phyloP scores from a whole-genome alignment of 2,888 invertebrate species.

The Clunio marinus region DNA sequence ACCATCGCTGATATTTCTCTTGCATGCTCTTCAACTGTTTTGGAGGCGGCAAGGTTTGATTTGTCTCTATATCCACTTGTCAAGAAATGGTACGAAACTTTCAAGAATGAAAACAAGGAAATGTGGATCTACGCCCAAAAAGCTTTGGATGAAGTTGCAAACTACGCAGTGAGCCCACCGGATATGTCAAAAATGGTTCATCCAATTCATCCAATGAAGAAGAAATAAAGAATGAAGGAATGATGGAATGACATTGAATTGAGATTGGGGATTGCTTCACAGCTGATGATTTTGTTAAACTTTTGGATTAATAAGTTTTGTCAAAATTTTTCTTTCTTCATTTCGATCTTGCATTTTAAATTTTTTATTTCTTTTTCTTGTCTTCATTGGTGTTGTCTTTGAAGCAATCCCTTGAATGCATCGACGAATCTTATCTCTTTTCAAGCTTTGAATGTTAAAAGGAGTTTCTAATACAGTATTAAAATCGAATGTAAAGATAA shows the following conservation, averaged over 20 bases:
- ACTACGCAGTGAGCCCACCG: conserved; percentile 68
- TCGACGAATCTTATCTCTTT: too few relatives aligned
- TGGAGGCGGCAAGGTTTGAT: conserved; percentile 67
- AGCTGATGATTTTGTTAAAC: too few relatives aligned
- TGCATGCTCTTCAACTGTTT: conserved; percentile 65
- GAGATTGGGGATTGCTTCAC: background rate
- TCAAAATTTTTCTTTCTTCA: too few relatives aligned
- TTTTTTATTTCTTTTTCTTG: too few relatives aligned
- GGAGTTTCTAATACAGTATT: too few relatives aligned
- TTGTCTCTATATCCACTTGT: conserved; percentile 58
- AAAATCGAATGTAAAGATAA: too few relatives aligned
- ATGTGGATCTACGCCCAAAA: conserved; percentile 65
- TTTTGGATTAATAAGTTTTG: too few relatives aligned
- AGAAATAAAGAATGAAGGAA: conserved; percentile 43
- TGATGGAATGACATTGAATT: background rate
- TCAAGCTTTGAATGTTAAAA: too few relatives aligned
- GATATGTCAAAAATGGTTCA: conserved; percentile 66
- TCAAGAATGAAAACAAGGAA: conserved; percentile 63
- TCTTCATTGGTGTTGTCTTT: too few relatives aligned
- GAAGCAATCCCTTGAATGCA: too few relatives aligned
- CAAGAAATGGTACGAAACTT: conserved; percentile 65
- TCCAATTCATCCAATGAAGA: conserved; percentile 67
- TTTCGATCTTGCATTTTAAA: too few relatives aligned
- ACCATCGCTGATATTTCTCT: conserved; percentile 74
- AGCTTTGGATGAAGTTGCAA: conserved; percentile 64